Evolutionary conservation across 2,797 vertebrate species (phyloP), one percentile per base, ranked within the genome.

Genomic region (Dallia pectoralis): DNA sequence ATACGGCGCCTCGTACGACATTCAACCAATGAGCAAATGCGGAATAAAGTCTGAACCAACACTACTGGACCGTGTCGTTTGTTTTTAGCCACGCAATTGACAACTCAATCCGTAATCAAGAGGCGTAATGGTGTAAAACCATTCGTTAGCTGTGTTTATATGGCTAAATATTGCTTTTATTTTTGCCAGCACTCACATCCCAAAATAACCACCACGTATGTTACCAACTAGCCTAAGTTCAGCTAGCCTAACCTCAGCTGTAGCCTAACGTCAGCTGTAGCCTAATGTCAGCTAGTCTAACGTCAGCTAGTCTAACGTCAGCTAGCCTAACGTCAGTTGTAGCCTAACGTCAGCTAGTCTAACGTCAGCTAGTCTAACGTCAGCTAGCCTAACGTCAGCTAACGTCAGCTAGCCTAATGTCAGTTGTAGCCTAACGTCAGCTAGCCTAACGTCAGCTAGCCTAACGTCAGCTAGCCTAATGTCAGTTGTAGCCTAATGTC

Each of bases 401-500:
- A 16, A 74, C 53, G 76, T n/a, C n/a, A n/a, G n/a, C n/a, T n/a
- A n/a, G n/a, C n/a, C n/a, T n/a, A n/a, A n/a, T n/a, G n/a, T n/a
- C n/a, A n/a, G n/a, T n/a, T n/a, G n/a, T n/a, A n/a, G n/a, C n/a
- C n/a, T n/a, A n/a, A n/a, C n/a, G n/a, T n/a, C n/a, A n/a, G n/a
- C n/a, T n/a, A n/a, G n/a, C n/a, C n/a, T n/a, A n/a, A n/a, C n/a
- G n/a, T n/a, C n/a, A n/a, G n/a, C n/a, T n/a, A n/a, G n/a, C n/a
- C n/a, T n/a, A n/a, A n/a, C n/a, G 40, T 68, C 56, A 30, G 67
- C 69, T 67, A 72, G 2, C 49, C 47, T 16, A 15, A 14, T 36
- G n/a, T 87, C 1, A 3, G 27, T 76, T 85, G 88, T 74, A 53
- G 75, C 71, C 75, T n/a, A n/a, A 82, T 86, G 87, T 85, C 81